Evolutionary conservation across 1,140 invertebrate genomes (phyloP), one percentile per base, ranked within the genome.

Genomic region (Musca domestica): DNA sequence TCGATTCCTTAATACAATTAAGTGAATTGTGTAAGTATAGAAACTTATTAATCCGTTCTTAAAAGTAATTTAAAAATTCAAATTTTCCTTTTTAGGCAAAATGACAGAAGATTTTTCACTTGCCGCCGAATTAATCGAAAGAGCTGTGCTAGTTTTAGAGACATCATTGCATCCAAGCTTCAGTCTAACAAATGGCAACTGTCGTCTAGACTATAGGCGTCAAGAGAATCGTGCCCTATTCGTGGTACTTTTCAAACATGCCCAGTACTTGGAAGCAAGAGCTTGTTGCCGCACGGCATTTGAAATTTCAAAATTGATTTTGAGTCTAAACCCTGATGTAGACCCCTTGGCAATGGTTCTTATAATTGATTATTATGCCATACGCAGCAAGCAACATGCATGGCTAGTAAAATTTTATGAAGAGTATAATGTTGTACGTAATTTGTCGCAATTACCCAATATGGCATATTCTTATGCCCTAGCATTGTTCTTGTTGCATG

Each of bases 191-290:
- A 87, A 87, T 23, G 92, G 90, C 3, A 89, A 87, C 52, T 93
- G 89, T 73, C 85, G 93, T 63, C 75, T 98, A 19, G 90, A 93
- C 75, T 98, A 95, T 77, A 87, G 85, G 54, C 87, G 88, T 67
- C 88, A 92, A 76, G 93, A 96, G 80, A 98, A 98, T 83, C 88
- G 94, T 67, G 84, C 91, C 3, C 87, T 97, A 66, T 95, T 90
- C 75, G 87, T 96, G 64, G 88, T 91, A 1, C 76, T 97, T 5
- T 94, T 96, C 73, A 94, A 94, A 78, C 94, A 96, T 78, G 82
- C 95, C 19, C 84, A 88, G 52, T 91, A 92, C 76, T 85, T 96
- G 48, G 91, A 93, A 3, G 90, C 91, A 70, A 87, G 89, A 72
- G 94, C 87, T 70, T 94, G 91, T 79, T 91, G 92, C 71, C 86